phyloP scores from a whole-genome alignment of 2,113 vertebrate genomes.

The Acrocephalus arundinaceus region DNA sequence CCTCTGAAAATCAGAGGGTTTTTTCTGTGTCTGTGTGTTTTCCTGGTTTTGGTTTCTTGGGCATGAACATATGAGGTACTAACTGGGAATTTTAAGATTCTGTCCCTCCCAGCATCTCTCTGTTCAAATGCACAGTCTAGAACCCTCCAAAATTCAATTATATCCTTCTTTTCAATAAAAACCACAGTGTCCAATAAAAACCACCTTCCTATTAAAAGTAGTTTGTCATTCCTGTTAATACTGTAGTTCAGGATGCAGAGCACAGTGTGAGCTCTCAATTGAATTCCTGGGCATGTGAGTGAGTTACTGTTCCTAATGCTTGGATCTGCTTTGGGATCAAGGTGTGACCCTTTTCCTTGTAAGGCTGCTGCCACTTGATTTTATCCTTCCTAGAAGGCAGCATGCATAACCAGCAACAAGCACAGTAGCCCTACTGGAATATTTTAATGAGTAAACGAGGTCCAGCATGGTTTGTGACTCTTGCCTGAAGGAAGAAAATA shows the following conservation, averaged over 20 bases:
- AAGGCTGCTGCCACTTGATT: background rate
- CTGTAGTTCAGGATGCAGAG: background rate
- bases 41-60: background rate
- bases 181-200: background rate
- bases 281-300: background rate
- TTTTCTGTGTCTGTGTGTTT: background rate
- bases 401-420: background rate
- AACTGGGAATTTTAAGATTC: background rate
- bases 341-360: background rate
- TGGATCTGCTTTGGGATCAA: background rate
- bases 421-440: background rate
- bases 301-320: background rate
- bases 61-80: background rate
- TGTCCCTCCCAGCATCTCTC: background rate
- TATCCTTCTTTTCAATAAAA: background rate
- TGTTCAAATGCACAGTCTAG: background rate
- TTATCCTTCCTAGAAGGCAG: background rate
- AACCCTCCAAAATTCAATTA: background rate
- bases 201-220: background rate
- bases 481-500: background rate
- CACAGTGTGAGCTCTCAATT: background rate
- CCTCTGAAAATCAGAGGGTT: background rate
- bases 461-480: background rate
- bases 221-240: background rate
- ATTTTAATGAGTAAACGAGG: background rate